Evolutionary conservation across 2,797 vertebrate genomes (phyloP).

Genomic region (Rhinichthys osculus): DNA sequence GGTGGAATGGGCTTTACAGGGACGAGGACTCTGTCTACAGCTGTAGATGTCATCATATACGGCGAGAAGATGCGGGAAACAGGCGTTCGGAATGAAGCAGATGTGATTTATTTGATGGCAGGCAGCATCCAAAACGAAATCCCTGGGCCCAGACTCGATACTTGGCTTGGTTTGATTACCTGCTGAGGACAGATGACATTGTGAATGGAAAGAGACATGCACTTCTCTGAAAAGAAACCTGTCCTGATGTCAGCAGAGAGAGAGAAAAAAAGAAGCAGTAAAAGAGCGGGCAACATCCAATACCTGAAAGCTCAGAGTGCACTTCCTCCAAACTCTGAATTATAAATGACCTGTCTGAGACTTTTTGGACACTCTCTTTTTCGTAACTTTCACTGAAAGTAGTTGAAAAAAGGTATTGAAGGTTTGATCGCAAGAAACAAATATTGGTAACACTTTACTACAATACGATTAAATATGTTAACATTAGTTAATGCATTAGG

Average conservation of each 20-base stretch:
- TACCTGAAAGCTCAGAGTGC: slow-evolving; percentile 42
- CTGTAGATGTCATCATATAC: slow-evolving; percentile 69
- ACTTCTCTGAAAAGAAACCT: slow-evolving; percentile 47
- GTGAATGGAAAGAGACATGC: slow-evolving; percentile 55
- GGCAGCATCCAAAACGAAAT: slow-evolving; percentile 47
- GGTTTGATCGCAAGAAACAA: not conserved
- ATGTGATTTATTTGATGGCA: slow-evolving; percentile 59
- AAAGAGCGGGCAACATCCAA: slow-evolving; percentile 43
- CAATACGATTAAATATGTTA: not conserved
- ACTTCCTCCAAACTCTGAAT: slow-evolving; percentile 71
- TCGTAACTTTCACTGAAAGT: not conserved
- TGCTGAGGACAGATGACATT: slow-evolving; percentile 47
- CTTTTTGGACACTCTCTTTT: slow-evolving; percentile 7
- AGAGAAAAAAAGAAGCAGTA: not conserved
- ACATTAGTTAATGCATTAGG: not conserved
- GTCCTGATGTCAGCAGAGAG: slow-evolving; percentile 13
- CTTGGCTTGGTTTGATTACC: slow-evolving; percentile 53
- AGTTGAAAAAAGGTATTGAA: not conserved
- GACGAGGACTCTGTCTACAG: slow-evolving; percentile 58
- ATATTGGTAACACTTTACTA: not conserved
- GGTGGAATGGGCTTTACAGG: slow-evolving; percentile 52
- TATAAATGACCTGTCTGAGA: slow-evolving; percentile 69
- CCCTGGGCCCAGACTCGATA: slow-evolving; percentile 51
- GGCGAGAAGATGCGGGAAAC: slow-evolving; percentile 70
- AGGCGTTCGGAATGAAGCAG: slow-evolving; percentile 64